Evolutionary conservation across 2,888 invertebrate genomes (phyloP).

Genomic region (Lapara coniferarum): DNA sequence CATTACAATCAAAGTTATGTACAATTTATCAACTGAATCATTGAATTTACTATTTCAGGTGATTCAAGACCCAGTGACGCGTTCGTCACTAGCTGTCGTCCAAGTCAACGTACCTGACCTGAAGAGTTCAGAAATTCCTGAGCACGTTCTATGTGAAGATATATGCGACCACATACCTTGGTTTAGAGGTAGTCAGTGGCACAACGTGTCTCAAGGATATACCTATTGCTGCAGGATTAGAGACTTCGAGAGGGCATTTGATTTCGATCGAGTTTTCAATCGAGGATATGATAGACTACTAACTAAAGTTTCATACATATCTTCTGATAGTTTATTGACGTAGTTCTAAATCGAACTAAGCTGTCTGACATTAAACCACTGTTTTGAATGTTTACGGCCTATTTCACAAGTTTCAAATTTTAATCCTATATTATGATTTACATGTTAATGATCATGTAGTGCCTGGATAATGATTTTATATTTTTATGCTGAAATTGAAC

Average conservation of each 20-base stretch:
- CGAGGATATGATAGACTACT: conserved; percentile 1
- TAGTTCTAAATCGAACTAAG: background rate
- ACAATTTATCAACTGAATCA: background rate
- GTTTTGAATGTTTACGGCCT: no score
- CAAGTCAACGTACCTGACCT: conserved; percentile 63
- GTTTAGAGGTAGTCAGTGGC: conserved; percentile 52
- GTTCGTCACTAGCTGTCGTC: conserved; percentile 56
- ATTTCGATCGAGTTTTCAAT: conserved; percentile 38
- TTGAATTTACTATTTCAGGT: conserved; percentile 45
- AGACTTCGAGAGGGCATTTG: conserved; percentile 53
- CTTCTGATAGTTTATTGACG: background rate
- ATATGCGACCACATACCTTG: conserved; percentile 52
- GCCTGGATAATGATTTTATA: no score
- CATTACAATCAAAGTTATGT: no score
- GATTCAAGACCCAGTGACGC: conserved; percentile 47
- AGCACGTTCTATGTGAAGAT: conserved; percentile 52
- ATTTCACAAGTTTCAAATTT: no score
- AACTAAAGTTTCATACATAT: background rate
- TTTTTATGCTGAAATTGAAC: no score
- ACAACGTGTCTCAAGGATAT: conserved; percentile 48
- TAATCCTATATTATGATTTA: no score
- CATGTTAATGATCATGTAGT: no score
- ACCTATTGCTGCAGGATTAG: conserved; percentile 56
- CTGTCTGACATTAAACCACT: no score
- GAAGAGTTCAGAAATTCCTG: conserved; percentile 33